phyloP scores from a whole-genome alignment of 2,888 invertebrate genomes.

The Dryomyza anilis region DNA sequence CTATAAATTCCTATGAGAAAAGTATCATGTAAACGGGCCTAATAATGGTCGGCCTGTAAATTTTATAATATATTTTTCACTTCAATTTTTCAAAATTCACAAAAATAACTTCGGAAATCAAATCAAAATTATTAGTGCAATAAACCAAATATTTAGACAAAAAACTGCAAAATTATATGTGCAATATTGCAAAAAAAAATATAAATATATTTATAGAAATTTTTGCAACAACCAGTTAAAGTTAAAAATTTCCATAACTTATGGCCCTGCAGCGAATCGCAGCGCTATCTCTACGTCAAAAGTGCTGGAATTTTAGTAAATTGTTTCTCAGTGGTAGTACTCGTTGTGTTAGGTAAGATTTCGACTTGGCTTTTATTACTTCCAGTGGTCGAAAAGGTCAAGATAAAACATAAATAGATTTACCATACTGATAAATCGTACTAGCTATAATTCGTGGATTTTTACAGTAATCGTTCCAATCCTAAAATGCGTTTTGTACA shows the following conservation, averaged over 20 bases:
- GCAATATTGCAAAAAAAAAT: conserved; percentile 1
- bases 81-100: neutral
- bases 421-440: no score
- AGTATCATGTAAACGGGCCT: no score
- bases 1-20: no score
- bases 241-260: no score
- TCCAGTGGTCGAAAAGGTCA: neutral
- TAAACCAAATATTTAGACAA: neutral
- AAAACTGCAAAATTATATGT: neutral
- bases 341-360: neutral
- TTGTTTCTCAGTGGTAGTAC: neutral
- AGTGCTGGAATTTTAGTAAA: neutral
- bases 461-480: neutral
- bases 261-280: neutral
- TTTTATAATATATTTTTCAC: no score
- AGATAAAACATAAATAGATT: neutral
- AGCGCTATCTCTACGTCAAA: neutral
- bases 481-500: conserved; percentile 71
- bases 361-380: neutral
- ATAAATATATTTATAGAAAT: neutral
- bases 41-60: no score
- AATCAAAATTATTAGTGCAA: neutral
- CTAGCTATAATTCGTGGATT: no score
- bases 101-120: neutral
- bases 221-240: no score